Conservation (phyloP, 1,140 invertebrate species). For the Drosophila dunni region DNA sequence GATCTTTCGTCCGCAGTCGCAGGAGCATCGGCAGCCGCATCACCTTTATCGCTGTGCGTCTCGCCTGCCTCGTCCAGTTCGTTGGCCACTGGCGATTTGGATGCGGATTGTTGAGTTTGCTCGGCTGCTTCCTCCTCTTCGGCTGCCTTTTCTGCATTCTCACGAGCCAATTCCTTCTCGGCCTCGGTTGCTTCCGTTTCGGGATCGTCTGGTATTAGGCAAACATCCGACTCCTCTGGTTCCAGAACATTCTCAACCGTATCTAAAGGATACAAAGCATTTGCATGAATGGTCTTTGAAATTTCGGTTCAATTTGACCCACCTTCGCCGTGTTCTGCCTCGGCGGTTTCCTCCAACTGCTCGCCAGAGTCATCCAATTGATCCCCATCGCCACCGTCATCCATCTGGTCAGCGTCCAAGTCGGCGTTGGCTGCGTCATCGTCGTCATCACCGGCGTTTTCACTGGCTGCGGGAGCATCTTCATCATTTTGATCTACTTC, state of each 20-base stretch:
- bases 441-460: conserved; percentile 43
- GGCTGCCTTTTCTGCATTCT: conserved; percentile 85
- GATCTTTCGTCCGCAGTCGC: conserved; percentile 27
- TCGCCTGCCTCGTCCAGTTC: neutral
- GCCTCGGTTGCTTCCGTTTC: conserved; percentile 87
- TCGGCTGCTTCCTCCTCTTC: conserved; percentile 67
- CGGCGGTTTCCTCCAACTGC: conserved; percentile 46
- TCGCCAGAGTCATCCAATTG: conserved; percentile 45
- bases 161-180: conserved; percentile 87
- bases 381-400: conserved; percentile 14
- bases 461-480: conserved; percentile 14
- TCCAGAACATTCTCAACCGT: conserved; percentile 80
- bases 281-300: neutral
- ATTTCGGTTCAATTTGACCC: neutral
- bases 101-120: conserved; percentile 42
- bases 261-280: conserved; percentile 39
- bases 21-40: neutral
- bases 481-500: conserved; percentile 60
- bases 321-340: conserved; percentile 75
- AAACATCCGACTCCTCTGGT: conserved; percentile 81
- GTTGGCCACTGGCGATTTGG: conserved; percentile 42
- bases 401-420: conserved; percentile 45
- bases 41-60: conserved; percentile 14
- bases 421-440: conserved; percentile 28
- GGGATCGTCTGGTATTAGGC: conserved; percentile 84